Conservation (phyloP, 2,797 vertebrate genomes). For the Siniperca obscura region DNA sequence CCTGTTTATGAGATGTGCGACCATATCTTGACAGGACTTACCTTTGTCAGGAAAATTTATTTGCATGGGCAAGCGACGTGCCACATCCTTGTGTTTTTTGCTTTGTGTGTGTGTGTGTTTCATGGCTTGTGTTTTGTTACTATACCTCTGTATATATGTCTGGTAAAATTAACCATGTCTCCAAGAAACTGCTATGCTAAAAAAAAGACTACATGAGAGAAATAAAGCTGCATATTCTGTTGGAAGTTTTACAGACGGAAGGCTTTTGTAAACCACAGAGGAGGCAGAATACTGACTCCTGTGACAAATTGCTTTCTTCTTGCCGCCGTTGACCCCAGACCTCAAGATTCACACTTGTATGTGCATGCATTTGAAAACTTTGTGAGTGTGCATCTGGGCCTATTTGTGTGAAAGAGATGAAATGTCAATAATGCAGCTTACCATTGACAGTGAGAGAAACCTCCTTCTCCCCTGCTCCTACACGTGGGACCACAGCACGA, state of each 20-base stretch:
- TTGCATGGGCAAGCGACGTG: conserved; percentile 11
- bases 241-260: conserved; percentile 14
- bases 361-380: conserved; percentile 45
- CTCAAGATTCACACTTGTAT: conserved; percentile 41
- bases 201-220: background rate
- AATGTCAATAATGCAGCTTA: conserved; percentile 75
- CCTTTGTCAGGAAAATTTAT: conserved; percentile 34
- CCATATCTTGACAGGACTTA: conserved; percentile 52
- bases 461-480: conserved; percentile 95
- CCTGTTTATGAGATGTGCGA: conserved; percentile 68
- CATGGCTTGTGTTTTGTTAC: conserved; percentile 26
- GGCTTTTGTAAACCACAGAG: conserved; percentile 44
- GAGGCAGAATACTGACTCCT: conserved; percentile 41
- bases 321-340: conserved; percentile 53
- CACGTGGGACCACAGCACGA: conserved; percentile 94
- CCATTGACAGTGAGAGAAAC: conserved; percentile 97
- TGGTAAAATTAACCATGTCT: conserved; percentile 39
- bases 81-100: conserved; percentile 5
- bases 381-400: conserved; percentile 25
- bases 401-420: conserved; percentile 45
- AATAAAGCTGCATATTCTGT: conserved; percentile 25
- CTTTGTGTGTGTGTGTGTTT: conserved; percentile 18
- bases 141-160: background rate
- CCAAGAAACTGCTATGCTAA: conserved; percentile 3
- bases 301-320: conserved; percentile 67